Evolutionary conservation across 2,113 vertebrate species (phyloP), one percentile per base, ranked within the genome.

Genomic region (Dicerorhinus sumatrensis): DNA sequence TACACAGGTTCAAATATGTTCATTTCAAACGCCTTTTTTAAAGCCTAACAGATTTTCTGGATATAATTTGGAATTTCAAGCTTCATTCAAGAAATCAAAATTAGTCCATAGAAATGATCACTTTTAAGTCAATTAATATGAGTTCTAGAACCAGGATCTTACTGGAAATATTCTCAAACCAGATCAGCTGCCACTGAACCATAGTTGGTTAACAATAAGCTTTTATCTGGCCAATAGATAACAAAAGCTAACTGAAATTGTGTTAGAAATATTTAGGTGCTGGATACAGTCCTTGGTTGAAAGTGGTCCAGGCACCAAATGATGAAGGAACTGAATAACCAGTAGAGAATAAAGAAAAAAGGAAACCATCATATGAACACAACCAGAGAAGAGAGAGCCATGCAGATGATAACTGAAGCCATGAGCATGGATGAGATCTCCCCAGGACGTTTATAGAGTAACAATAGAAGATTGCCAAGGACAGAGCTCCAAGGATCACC

Each of bases 271-370:
- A 87, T 65, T 87, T 90, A 96, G 62, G 10, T 70, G 14, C 31
- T 69, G 8, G 46, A 58, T 94, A 73, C 2, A 36, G 36, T 73
- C 33, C 62, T 77, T 76, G 48, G 29, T 31, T 91, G 81, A 80
- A 86, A 85, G 62, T 90, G 46, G 14, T 81, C 75, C 29, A 73
- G 72, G n/a, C 17, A 81, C 0, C 25, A 80, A 85, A 81, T 67
- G n/a, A 91, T 31, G 56, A 90, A 97, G 82, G 48, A 95, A 96
- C 75, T 75, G 62, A 93, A 94, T 42, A 83, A 91, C n/a, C 31
- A 82, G 16, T 58, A 88, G 46, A 96, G 25, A 91, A 51, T 60
- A 42, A 88, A 96, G 54, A 20, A 89, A 79, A 73, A 87, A 91
- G 27, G 25, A 85, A 94, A 58, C 21, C 67, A 75, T 83, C 36